Base-by-base conservation (phyloP, 2,113 vertebrate genomes). In the Pseudonaja textilis region DNA sequence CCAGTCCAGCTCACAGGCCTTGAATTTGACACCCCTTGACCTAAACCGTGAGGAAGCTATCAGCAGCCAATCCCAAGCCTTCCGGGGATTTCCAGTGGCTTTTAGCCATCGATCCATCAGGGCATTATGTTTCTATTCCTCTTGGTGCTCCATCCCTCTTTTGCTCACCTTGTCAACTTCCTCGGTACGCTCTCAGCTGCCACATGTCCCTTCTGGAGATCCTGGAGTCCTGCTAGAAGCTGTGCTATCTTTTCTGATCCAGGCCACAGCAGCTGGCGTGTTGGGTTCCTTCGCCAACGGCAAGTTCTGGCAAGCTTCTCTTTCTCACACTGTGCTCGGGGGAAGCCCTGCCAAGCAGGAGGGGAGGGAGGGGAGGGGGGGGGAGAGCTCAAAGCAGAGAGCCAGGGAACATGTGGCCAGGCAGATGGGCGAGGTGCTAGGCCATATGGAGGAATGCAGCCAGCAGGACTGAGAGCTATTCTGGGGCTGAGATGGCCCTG, bases 391-490 rank as follows among this genome's bases (percentile, higher is more conserved):
- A 57, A 61, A 61, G 42, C 29, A 45, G 45, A 50, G 55, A 16
- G 42, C 18, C 54, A 34, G 4, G 12, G 29, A 87, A 92, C 91
- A 92, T 20, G 91, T 87, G 59, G 45, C 3, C 2, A 10, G 91
- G 9, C 56, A 87, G 91, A 64, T 87, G 81, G 85, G 55, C 22
- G 8, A 25, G 52, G 26, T 42, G 11, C 20, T 56, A 39, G 90
- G 6, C 85, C 91, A 91, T 91, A 86, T 47, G 91, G 91, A 50
- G 14, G 18, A 87, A n/a, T 29, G 7, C 91, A 92, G 91, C 9
- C 2, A 54, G 4, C 85, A 5, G 57, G 85, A 22, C 16, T 3
- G 45, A 6, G 12, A 34, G 56, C 45, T 87, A 52, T 91, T 91
- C 90, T 55, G 11, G 55, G 16, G 0, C 9, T 11, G 52, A 87